Base-by-base conservation (phyloP, 2,113 vertebrate genomes). In the Otocyon megalotis region DNA sequence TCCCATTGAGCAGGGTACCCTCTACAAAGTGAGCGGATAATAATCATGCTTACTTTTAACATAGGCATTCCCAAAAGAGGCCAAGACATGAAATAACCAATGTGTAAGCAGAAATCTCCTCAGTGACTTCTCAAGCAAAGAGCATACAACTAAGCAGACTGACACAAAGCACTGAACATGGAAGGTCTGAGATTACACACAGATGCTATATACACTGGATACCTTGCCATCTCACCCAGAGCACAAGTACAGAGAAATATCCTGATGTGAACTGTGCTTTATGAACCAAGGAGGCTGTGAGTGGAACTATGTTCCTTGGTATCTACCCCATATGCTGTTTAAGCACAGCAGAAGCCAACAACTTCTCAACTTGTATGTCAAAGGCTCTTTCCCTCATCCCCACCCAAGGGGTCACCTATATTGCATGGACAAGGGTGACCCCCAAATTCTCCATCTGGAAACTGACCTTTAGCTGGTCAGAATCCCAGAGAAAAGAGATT, bases 341-440 rank as follows among this genome's bases (percentile, higher is more conserved):
- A 96, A 87, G 28, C 53, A 74, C 8, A 11, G 72, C 50, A 94
- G 82, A 67, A 26, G 35, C 10, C 72, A 71, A 1, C 54, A 54
- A 71, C 8, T 86, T 88, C 26, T 72, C 62, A 35, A 67, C 50
- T 20, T 20, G 9, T 22, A 6, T 30, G 69, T 35, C 79, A 93
- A 86, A 96, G 60, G 32, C 32, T 71, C 63, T 72, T 79, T 88
- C 81, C 79, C 86, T 86, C 81, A 19, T 11, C 48, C 87, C 93
- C 74, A 30, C 12, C 56, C 63, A 74, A 11, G 54, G 22, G 48
- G 71, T 62, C 32, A 98, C 99, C 97, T 99, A 99, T 99, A 99
- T 98, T 99, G 99, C 76, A 99, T 99, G 98, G 99, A 99, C 98
- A 99, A 98, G n/a, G 99, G 99, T 0, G 99, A 99, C 95, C 28